These are phyloP conservation scores for Temnothorax rugatulus DNA, from an alignment of 2,888 invertebrate species.

Conservation along the genomic window DNA sequence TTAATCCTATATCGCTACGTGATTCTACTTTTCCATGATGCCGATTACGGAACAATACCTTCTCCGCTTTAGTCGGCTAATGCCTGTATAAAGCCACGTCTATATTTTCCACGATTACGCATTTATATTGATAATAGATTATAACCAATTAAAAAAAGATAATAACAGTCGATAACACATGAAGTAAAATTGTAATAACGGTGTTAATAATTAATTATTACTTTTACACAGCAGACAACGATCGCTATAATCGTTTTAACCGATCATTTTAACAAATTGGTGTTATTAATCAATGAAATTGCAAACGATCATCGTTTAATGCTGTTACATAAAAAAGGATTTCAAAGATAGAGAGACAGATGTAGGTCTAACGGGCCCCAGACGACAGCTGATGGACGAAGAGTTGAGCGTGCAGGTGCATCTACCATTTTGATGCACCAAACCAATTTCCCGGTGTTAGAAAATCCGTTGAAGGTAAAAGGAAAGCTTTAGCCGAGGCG, in stretches of 20 bases:
- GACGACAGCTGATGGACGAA: slow-evolving; percentile 42
- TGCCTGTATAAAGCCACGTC: not conserved
- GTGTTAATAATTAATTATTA: not conserved
- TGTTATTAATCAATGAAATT: slow-evolving; percentile 8
- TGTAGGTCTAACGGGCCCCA: slow-evolving; percentile 33
- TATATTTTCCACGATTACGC: not conserved
- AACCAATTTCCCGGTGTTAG: slow-evolving; percentile 26
- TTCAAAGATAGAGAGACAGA: slow-evolving; percentile 11
- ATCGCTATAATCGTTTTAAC: not conserved
- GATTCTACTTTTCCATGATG: slow-evolving; percentile 11
- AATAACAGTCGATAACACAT: not conserved
- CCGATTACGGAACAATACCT: slow-evolving; percentile 19
- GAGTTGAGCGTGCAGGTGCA: slow-evolving; percentile 24
- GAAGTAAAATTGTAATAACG: not conserved
- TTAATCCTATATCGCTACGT: slow-evolving; percentile 31
- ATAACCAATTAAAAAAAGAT: not conserved
- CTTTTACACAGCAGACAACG: not conserved
- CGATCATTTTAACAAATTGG: slow-evolving; percentile 1
- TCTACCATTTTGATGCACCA: slow-evolving; percentile 22
- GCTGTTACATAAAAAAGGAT: not conserved
- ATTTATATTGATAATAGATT: not conserved
- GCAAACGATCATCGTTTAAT: slow-evolving; percentile 2
- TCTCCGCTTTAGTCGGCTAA: slow-evolving; percentile 19
- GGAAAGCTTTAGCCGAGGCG: slow-evolving; percentile 49
- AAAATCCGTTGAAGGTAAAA: slow-evolving; percentile 49